Evolutionary conservation across 2,888 invertebrate species (phyloP).

Genomic region (Chelonus formosanus): DNA sequence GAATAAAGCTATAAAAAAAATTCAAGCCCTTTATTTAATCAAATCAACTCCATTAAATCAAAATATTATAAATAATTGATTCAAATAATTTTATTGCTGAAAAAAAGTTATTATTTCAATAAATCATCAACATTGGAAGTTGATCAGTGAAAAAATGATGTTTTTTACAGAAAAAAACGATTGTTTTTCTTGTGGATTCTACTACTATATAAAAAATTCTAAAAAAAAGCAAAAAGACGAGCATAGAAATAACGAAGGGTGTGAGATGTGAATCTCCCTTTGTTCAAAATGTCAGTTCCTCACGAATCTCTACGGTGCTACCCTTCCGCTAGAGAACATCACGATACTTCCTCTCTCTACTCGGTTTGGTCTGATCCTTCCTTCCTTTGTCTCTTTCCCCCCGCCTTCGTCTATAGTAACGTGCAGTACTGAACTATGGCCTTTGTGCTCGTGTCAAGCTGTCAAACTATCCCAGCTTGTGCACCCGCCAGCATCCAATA

Average conservation of each 20-base stretch:
- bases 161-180: too few relatives aligned
- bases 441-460: slow-evolving; percentile 65
- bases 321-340: slow-evolving; percentile 64
- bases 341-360: slow-evolving; percentile 65
- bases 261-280: slow-evolving; percentile 35
- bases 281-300: slow-evolving; percentile 38
- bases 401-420: slow-evolving; percentile 42
- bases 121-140: too few relatives aligned
- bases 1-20: too few relatives aligned
- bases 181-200: too few relatives aligned
- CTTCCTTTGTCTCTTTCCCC: slow-evolving; percentile 45
- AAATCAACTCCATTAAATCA: too few relatives aligned
- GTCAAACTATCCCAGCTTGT: slow-evolving; percentile 63
- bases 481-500: slow-evolving; percentile 54
- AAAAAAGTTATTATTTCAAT: too few relatives aligned
- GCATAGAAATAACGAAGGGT: slow-evolving; percentile 19
- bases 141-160: too few relatives aligned
- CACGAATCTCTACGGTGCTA: slow-evolving; percentile 38
- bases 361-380: slow-evolving; percentile 41
- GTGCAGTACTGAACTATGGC: slow-evolving; percentile 63
- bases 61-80: too few relatives aligned
- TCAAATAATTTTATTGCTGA: too few relatives aligned
- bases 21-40: too few relatives aligned
- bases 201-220: neutral
- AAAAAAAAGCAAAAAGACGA: neutral